phyloP scores from a whole-genome alignment of 2,888 invertebrate genomes.

The Brenthis hecate region DNA sequence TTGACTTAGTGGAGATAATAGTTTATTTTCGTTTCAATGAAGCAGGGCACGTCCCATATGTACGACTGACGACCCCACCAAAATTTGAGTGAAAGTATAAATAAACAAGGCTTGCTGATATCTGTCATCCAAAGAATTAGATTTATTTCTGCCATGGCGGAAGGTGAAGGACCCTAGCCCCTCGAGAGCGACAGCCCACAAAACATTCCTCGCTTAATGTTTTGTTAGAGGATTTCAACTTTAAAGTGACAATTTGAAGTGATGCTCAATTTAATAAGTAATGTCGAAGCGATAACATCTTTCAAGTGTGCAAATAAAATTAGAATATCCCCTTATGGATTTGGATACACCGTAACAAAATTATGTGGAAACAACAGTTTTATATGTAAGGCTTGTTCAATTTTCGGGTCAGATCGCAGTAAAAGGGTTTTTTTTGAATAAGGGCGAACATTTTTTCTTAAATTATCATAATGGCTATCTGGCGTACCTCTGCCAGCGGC shows the following conservation, averaged over 20 bases:
- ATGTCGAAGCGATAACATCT: constrained; percentile 5
- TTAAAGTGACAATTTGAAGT: constrained; percentile 35
- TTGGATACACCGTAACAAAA: background rate
- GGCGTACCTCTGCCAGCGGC: constrained; percentile 66
- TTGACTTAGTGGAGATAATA: constrained; percentile 67
- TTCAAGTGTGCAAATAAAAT: background rate
- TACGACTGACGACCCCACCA: constrained; percentile 71
- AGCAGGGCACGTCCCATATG: constrained; percentile 66
- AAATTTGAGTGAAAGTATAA: constrained; percentile 75
- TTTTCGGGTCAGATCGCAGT: constrained; percentile 64
- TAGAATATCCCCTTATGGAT: constrained; percentile 2
- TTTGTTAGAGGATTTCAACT: constrained; percentile 52
- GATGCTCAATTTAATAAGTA: constrained; percentile 23
- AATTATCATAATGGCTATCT: constrained; percentile 75
- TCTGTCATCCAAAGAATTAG: constrained; percentile 80
- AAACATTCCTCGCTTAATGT: constrained; percentile 51
- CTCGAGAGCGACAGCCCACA: constrained; percentile 51
- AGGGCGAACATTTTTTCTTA: constrained; percentile 70
- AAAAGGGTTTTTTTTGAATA: constrained; percentile 61
- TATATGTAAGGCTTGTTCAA: constrained; percentile 57
- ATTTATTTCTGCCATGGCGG: constrained; percentile 77
- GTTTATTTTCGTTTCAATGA: constrained; percentile 73
- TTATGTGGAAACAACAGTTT: constrained; percentile 24
- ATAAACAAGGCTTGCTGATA: constrained; percentile 81
- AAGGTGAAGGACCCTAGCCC: constrained; percentile 76